Base-by-base conservation (phyloP, 2,888 invertebrate species). In the Pseudococcus longispinus region DNA sequence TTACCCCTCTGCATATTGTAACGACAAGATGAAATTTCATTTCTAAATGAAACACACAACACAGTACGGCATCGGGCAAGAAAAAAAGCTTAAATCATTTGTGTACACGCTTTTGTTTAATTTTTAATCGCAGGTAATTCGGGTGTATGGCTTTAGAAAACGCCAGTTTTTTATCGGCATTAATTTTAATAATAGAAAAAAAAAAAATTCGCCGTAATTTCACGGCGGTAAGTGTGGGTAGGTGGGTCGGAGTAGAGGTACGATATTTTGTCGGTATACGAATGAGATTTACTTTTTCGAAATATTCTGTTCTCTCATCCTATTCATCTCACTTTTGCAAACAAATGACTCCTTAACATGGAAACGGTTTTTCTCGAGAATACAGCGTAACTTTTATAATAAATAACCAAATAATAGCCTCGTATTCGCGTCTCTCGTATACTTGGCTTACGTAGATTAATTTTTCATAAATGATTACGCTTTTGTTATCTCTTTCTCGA, bases 331-430 rank as follows among this genome's bases (percentile, higher is more conserved):
- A 42, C 77, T 80, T 80, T 80, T 80, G 37, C 42, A 80, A 80
- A 80, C 77, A 80, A 80, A 80, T 80, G 77, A 80, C 77, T 42
- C 77, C 77, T 80, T 80, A 80, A 80, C 77, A 80, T 80, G 77
- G 29, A 80, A 80, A 80, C 77, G 42, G 77, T 80, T 80, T 80
- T 42, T 80, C 77, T 42, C 42, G n/a, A 20, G 42, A 80, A 80
- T 42, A 32, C 70, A 29, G 77, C 77, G 42, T 42, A 80, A 80
- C 77, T 80, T 80, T 80, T 80, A 80, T 80, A 80, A 80, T 80
- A 80, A 80, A 80, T 42, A 80, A 80, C 42, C 77, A 42, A 80
- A 80, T 80, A 80, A 80, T 42, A 42, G 77, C 42, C 42, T 9
- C 42, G 70, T 70, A 70, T 26, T 70, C 29, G 29, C 70, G 13